Base-by-base conservation (phyloP, 2,888 invertebrate species). In the Balanococcus diminutus region DNA sequence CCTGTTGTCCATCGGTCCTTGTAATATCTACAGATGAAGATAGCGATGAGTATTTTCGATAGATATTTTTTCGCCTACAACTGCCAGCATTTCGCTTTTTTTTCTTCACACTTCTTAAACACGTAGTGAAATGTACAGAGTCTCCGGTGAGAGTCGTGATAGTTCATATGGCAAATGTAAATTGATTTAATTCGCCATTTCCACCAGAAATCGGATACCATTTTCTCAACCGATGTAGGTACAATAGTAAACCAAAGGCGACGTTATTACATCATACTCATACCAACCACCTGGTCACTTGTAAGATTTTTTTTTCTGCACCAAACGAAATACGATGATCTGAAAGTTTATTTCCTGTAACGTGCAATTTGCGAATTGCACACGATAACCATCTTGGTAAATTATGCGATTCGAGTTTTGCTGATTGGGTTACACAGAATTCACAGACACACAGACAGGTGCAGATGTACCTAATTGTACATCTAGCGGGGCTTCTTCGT, bases 111-210 rank as follows among this genome's bases (percentile, higher is more conserved):
- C 75, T 75, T 75, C 2, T 75, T 32, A 2, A 75, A 75, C 75
- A n/a, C 28, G 32, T 11, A 67, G n/a, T 32, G 75, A 75, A 75
- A 75, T 75, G 28, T 28, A 67, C 14, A 14, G 25, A 67, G 2
- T 61, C 67, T 31, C 14, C 22, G 32, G 75, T 32, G 75, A 75
- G 75, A 75, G 75, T 67, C 28, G 61, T 67, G 22, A 25, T 22
- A 28, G 61, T 67, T 67, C 61, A 67, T 67, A 67, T 67, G 28
- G 22, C 28, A 22, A 67, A 67, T 67, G 22, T 3, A 22, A 28
- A 67, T 67, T 67, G 61, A 67, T 67, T 67, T 67, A 67, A 67
- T 67, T 67, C 61, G n/a, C 61, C 28, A 67, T 67, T 67, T 67
- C 61, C 61, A 25, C 61, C 61, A 67, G 61, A 67, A 67, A 67